Conservation (phyloP, 1,140 invertebrate species). For the Monochamus saltuarius region DNA sequence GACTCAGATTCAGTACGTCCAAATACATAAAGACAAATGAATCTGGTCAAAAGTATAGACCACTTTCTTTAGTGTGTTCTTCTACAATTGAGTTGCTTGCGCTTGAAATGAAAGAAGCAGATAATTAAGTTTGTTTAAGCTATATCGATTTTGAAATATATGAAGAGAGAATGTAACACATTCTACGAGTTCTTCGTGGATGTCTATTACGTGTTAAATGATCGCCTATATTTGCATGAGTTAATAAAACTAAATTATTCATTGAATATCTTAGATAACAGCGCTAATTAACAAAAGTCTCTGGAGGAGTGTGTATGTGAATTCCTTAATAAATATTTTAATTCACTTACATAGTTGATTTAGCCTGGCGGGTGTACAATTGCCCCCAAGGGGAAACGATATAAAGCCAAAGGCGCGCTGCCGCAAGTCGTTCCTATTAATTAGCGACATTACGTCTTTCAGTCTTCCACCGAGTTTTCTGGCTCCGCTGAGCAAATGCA, state of each 20-base stretch:
- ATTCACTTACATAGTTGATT: conserved; percentile 53
- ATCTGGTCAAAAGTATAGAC: too few relatives aligned
- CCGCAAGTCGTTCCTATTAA: conserved; percentile 48
- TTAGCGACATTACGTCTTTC: conserved; percentile 46
- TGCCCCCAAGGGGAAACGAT: conserved; percentile 45
- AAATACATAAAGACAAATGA: too few relatives aligned
- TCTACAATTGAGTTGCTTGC: too few relatives aligned
- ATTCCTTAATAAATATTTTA: conserved; percentile 54
- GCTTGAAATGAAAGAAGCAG: too few relatives aligned
- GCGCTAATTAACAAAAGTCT: conserved; percentile 44
- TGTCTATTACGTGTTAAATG: conserved; percentile 14
- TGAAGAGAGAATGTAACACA: too few relatives aligned
- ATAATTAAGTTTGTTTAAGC: too few relatives aligned
- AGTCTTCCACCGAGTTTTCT: conserved; percentile 25
- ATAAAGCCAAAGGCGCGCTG: conserved; percentile 43
- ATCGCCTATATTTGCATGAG: conserved; percentile 20
- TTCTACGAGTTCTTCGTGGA: too few relatives aligned
- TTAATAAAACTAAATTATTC: conserved; percentile 30
- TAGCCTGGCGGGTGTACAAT: conserved; percentile 46
- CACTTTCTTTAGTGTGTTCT: too few relatives aligned
- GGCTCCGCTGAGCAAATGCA: conserved; percentile 11
- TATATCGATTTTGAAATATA: too few relatives aligned
- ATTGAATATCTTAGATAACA: conserved; percentile 46
- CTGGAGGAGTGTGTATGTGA: conserved; percentile 46
- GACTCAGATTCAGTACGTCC: too few relatives aligned